These are phyloP conservation scores for Chaetoderma sp. DNA, from an alignment of 2,888 invertebrate genomes.

Conservation along the genomic window DNA sequence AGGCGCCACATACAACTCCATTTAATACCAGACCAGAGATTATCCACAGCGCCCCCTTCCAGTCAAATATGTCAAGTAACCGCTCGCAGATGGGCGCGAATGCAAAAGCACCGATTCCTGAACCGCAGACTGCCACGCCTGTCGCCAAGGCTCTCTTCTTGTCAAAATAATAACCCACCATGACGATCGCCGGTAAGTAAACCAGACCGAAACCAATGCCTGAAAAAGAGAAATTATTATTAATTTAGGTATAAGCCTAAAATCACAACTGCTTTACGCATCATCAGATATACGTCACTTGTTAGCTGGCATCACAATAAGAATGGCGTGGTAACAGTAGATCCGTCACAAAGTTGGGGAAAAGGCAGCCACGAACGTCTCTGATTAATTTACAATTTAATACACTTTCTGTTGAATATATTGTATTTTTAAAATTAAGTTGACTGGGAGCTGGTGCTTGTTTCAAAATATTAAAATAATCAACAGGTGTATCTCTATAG, in stretches of 20 bases:
- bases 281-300: neutral
- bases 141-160: slow-evolving; percentile 95
- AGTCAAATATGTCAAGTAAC: slow-evolving; percentile 77
- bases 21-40: slow-evolving; percentile 84
- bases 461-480: neutral
- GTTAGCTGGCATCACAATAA: neutral
- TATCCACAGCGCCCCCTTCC: slow-evolving; percentile 82
- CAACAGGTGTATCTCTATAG: neutral
- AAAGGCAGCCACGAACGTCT: neutral
- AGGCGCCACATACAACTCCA: slow-evolving; percentile 82
- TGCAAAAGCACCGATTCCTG: slow-evolving; percentile 91
- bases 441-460: no score
- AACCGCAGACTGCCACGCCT: slow-evolving; percentile 95
- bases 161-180: slow-evolving; percentile 97
- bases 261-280: no score
- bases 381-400: no score
- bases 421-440: neutral
- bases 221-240: slow-evolving; percentile 64
- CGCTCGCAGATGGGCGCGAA: slow-evolving; percentile 83
- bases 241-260: neutral
- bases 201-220: slow-evolving; percentile 94
- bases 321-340: neutral
- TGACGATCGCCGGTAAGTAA: slow-evolving; percentile 94
- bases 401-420: no score
- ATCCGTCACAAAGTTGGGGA: neutral